phyloP scores from a whole-genome alignment of 1,140 invertebrate species.

The Lasaia peninsularis region DNA sequence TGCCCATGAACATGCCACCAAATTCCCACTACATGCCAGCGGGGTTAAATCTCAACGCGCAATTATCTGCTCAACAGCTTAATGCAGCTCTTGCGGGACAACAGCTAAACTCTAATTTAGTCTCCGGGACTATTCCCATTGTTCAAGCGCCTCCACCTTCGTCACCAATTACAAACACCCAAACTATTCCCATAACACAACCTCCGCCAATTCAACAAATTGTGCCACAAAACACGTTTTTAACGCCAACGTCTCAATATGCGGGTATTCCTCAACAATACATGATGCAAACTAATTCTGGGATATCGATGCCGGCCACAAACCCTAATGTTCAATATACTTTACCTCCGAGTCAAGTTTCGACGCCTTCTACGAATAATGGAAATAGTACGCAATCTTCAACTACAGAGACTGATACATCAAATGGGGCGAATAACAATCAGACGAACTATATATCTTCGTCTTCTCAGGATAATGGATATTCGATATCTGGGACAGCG shows the following conservation, averaged over 20 bases:
- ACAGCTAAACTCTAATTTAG: slow-evolving; percentile 52
- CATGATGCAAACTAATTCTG: slow-evolving; percentile 55
- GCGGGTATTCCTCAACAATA: slow-evolving; percentile 54
- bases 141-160: slow-evolving; percentile 54
- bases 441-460: slow-evolving; percentile 63
- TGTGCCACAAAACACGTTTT: slow-evolving; percentile 48
- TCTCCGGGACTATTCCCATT: slow-evolving; percentile 59
- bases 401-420: slow-evolving; percentile 38
- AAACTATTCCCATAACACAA: slow-evolving; percentile 40
- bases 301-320: slow-evolving; percentile 43
- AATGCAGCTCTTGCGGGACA: slow-evolving; percentile 61
- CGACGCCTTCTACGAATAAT: slow-evolving; percentile 38
- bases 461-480: slow-evolving; percentile 50
- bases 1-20: slow-evolving; percentile 62
- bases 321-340: slow-evolving; percentile 55
- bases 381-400: slow-evolving; percentile 42
- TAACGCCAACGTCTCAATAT: slow-evolving; percentile 57
- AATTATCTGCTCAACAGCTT: slow-evolving; percentile 59
- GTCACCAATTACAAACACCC: slow-evolving; percentile 49
- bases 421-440: slow-evolving; percentile 39
- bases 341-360: slow-evolving; percentile 41
- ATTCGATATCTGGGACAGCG: slow-evolving; percentile 37
- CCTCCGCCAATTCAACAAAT: slow-evolving; percentile 54
- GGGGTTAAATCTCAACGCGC: slow-evolving; percentile 61
- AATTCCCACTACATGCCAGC: slow-evolving; percentile 62